A percentile compares a stretch with the other conserved stretches of the same genome.
Evolutionary conservation across 2,113 vertebrate species (phyloP).

Genomic region (Sturnus vulgaris): DNA sequence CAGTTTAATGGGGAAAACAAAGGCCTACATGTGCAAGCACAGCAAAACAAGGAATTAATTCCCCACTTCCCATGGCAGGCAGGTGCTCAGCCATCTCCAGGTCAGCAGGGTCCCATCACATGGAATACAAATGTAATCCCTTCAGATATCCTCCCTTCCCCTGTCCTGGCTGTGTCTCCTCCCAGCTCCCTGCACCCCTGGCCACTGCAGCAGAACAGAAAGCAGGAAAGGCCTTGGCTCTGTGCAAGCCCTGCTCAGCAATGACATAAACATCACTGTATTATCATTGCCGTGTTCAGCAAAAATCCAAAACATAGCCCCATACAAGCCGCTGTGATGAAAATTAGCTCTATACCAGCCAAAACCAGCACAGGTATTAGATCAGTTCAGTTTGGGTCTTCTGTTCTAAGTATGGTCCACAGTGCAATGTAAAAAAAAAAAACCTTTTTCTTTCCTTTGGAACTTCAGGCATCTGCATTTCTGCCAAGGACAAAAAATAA

Average conservation of each 20-base stretch:
- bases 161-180: not conserved
- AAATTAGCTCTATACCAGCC: not conserved
- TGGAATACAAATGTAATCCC: too few relatives aligned
- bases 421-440: not conserved
- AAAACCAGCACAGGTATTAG: not conserved
- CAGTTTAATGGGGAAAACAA: not conserved
- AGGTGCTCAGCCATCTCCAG: not conserved
- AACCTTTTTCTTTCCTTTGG: too few relatives aligned
- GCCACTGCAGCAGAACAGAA: rapidly evolving
- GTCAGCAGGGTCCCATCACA: not conserved
- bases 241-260: not conserved
- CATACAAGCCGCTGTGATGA: too few relatives aligned
- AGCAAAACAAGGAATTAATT: not conserved
- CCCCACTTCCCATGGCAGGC: not conserved
- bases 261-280: not conserved
- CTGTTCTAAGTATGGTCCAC: not conserved
- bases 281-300: too few relatives aligned
- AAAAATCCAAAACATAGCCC: not conserved
- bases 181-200: not conserved
- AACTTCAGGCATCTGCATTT: not conserved
- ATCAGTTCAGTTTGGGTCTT: not conserved
- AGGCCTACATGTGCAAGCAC: not conserved
- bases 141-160: too few relatives aligned
- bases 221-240: not conserved
- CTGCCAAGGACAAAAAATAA: not conserved